A percentile compares a stretch with the other conserved stretches of the same genome.
Evolutionary conservation across 2,888 invertebrate genomes (phyloP).

Genomic region (Agonopterix heracliana): DNA sequence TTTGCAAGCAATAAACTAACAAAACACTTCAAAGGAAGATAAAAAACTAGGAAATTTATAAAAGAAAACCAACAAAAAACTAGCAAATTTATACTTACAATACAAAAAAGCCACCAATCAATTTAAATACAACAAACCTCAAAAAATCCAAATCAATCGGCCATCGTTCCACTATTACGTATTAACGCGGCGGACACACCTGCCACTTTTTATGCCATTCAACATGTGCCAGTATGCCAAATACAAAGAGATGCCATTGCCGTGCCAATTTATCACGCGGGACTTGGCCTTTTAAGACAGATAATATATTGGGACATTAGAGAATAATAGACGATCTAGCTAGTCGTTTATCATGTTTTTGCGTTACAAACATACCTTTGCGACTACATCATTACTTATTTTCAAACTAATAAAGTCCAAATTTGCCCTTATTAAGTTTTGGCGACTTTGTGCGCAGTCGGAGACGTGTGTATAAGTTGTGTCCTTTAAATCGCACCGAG

Average conservation of each 20-base stretch:
- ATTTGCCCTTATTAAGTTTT: not conserved
- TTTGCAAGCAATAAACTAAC: no score
- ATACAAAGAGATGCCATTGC: conserved; percentile 40
- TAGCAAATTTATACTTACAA: not conserved
- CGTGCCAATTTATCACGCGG: conserved; percentile 56
- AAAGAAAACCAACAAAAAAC: no score
- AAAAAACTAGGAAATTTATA: not conserved
- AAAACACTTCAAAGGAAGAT: no score
- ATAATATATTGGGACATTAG: conserved; percentile 71
- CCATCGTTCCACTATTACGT: conserved; percentile 29
- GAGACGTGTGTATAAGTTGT: conserved; percentile 46
- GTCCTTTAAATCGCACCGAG: conserved; percentile 36
- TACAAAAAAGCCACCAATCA: conserved; percentile 16
- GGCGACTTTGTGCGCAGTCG: conserved; percentile 1
- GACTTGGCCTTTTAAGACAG: conserved; percentile 52
- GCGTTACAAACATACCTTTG: conserved; percentile 18
- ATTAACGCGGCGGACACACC: conserved; percentile 40
- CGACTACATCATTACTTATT: not conserved
- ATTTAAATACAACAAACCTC: conserved; percentile 15
- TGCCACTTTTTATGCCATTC: conserved; percentile 39
- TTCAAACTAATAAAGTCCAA: conserved; percentile 7
- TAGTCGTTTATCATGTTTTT: conserved; percentile 63
- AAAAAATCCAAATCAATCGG: conserved; percentile 22
- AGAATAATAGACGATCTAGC: conserved; percentile 63
- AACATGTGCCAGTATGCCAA: conserved; percentile 23